A percentile compares a stretch with the other conserved stretches of the same genome.
phyloP scores from a whole-genome alignment of 1,140 invertebrate genomes.

The Anoplophora glabripennis region DNA sequence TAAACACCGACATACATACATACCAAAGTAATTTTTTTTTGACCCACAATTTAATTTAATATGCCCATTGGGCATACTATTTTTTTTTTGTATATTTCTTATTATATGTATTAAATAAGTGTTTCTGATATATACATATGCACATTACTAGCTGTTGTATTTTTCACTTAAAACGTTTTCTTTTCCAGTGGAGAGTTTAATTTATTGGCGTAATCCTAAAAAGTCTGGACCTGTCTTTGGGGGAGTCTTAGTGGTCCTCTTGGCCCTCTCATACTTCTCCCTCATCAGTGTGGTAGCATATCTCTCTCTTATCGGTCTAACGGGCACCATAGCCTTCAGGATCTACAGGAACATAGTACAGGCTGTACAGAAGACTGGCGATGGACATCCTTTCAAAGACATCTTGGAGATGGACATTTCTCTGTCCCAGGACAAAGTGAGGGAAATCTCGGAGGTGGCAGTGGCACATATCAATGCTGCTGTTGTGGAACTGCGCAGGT shows the following conservation, averaged over 20 bases:
- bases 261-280: slow-evolving; percentile 91
- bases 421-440: slow-evolving; percentile 83
- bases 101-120: no score
- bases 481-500: slow-evolving; percentile 76
- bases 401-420: slow-evolving; percentile 83
- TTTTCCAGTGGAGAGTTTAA: slow-evolving; percentile 69
- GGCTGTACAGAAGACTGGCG: slow-evolving; percentile 94
- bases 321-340: slow-evolving; percentile 85
- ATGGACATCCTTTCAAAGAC: slow-evolving; percentile 95
- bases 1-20: no score
- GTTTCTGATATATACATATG: no score
- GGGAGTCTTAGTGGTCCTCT: slow-evolving; percentile 76
- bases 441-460: slow-evolving; percentile 75
- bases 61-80: no score
- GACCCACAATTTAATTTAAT: no score
- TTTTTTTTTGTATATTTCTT: no score
- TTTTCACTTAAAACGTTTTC: slow-evolving; percentile 16
- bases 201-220: slow-evolving; percentile 95
- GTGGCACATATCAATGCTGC: slow-evolving; percentile 82
- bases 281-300: slow-evolving; percentile 95
- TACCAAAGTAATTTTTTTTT: no score
- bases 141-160: no score
- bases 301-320: slow-evolving; percentile 77
- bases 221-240: slow-evolving; percentile 91
- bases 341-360: slow-evolving; percentile 95